phyloP scores from a whole-genome alignment of 35 echinoderm and acorn worm genomes.

The Amphiura filiformis region DNA sequence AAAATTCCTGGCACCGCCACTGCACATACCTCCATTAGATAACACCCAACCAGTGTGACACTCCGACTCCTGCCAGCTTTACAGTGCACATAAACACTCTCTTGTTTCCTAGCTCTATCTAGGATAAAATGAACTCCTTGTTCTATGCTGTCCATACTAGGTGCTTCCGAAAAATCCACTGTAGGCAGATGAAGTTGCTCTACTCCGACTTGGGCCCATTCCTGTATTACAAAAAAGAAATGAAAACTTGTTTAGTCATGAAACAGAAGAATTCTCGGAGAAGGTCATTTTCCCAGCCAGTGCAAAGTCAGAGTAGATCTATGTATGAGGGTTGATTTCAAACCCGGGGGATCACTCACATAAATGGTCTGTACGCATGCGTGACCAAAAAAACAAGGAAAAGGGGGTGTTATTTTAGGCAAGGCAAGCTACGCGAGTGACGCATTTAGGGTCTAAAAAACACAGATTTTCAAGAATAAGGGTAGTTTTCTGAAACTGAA shows the following conservation, averaged over 20 bases:
- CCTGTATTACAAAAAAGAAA: conserved; percentile 27
- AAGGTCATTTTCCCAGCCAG: neutral
- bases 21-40: conserved; percentile 94
- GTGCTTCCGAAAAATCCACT: conserved; percentile 76
- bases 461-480: too few relatives aligned
- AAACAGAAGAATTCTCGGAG: too few relatives aligned
- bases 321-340: neutral
- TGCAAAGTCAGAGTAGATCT: neutral
- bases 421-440: too few relatives aligned
- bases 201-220: conserved; percentile 67
- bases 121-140: conserved; percentile 76
- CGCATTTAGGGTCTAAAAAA: too few relatives aligned
- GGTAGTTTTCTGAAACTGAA: too few relatives aligned
- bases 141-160: conserved; percentile 64
- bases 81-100: conserved; percentile 89
- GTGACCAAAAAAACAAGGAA: too few relatives aligned
- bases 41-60: conserved; percentile 88
- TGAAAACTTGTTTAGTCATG: too few relatives aligned
- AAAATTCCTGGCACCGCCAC: too few relatives aligned
- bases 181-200: conserved; percentile 73
- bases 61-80: conserved; percentile 93
- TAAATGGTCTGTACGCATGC: too few relatives aligned
- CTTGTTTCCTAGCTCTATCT: conserved; percentile 45
- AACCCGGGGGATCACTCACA: too few relatives aligned
- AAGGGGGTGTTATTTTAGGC: too few relatives aligned